Percentiles rank a stretch among this genome's conserved stretches.
phyloP scores from a whole-genome alignment of 2,888 invertebrate species.

The Hydrotaea diabolus region DNA sequence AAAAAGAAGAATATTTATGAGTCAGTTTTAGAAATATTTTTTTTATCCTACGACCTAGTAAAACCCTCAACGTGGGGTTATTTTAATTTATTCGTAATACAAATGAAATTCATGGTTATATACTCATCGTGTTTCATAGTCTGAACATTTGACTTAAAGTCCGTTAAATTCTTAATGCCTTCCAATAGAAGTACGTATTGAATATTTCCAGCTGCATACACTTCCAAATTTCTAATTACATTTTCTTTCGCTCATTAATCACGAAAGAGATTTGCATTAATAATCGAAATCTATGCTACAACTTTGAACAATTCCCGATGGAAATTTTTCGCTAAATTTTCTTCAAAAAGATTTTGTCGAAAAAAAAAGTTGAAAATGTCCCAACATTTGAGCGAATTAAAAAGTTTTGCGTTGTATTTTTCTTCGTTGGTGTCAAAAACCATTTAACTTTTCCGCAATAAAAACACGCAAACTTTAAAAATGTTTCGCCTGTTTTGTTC shows the following conservation, averaged over 20 bases:
- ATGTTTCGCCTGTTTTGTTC: not conserved
- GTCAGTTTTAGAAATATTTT: no score
- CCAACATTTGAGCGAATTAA: constrained; percentile 25
- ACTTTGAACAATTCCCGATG: not conserved
- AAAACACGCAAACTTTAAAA: constrained; percentile 29
- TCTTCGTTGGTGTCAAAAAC: constrained; percentile 29
- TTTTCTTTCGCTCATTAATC: constrained; percentile 6
- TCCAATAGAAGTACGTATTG: not conserved
- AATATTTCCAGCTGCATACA: no score
- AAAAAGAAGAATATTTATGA: no score
- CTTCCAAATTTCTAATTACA: constrained; percentile 6
- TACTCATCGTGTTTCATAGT: no score
- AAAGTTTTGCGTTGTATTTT: constrained; percentile 25
- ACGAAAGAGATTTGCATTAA: constrained; percentile 24
- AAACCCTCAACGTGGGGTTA: no score
- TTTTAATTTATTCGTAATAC: no score
- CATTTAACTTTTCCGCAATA: constrained; percentile 35
- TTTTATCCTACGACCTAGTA: no score
- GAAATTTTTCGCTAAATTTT: not conserved
- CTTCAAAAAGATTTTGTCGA: constrained; percentile 3
- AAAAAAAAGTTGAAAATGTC: constrained; percentile 13
- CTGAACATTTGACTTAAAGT: no score
- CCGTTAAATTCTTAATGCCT: not conserved
- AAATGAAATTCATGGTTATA: no score
- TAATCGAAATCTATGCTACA: not conserved